Evolutionary conservation across 2,113 vertebrate species (phyloP), one percentile per base, ranked within the genome.

Genomic region (Podocnemis expansa): DNA sequence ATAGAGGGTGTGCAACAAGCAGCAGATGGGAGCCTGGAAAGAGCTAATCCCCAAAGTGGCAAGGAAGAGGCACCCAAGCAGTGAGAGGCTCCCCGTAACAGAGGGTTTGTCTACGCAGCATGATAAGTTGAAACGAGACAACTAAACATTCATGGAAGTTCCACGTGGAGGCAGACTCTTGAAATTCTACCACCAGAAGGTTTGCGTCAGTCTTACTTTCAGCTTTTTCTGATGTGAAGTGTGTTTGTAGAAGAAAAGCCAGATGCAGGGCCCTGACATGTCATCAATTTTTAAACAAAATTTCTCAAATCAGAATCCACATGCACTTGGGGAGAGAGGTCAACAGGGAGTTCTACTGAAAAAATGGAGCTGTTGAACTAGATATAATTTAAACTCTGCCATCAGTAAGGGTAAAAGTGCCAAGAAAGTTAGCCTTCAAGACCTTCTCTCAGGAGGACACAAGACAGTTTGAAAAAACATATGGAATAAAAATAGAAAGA

Each of bases 381-480:
- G 52, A 58, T 0, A 10, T 0, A 2, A 70, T 34, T 78, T 88
- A 90, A 76, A n/a, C 38, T 41, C 21, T 73, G n/a, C 34, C 38
- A 19, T 8, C n/a, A 41, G 85, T 91, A 88, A 85, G 92, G 78
- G 92, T 54, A 95, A 97, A 94, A 87, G 45, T 60, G 78, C 79
- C 80, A 73, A 56, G 79, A 47, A 80, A 82, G 79, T 86, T 96
- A 95, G 60, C 80, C 94, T 91, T 93, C 95, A 96, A 89, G 92
- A 88, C 83, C 81, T 92, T 75, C 56, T 86, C 97, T 93, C 93
- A 1, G 97, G 91, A 93, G 95, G 97, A 83, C 10, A 13, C 5
- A 89, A 91, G 91, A 94, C 90, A 84, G 82, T 34, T 89, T 93
- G 91, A 94, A 97, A 95, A 91, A 90, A 94, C 95, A 31, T 95